Evolutionary conservation across 53 echinoderm and acorn worm species (phyloP).

Genomic region (Temnopleurus reevesii): DNA sequence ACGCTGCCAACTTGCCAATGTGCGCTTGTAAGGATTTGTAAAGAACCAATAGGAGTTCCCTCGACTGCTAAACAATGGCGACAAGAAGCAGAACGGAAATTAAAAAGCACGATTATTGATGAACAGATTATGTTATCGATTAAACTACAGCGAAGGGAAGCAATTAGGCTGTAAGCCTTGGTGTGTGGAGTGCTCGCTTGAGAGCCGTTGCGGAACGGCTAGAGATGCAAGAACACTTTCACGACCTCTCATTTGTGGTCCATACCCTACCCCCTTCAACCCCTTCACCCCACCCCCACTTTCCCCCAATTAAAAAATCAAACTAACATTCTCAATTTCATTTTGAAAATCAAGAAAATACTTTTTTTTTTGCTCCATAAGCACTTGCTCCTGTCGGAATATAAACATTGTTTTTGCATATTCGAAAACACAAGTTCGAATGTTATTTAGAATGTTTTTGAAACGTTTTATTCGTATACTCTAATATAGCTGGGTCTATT

Average conservation of each 20-base stretch:
- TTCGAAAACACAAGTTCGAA: too few species aligned
- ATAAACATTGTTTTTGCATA: too few species aligned
- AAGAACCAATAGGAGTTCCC: background rate
- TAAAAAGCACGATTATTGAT: slow-evolving; percentile 49
- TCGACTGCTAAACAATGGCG: background rate
- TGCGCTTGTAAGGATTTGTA: background rate
- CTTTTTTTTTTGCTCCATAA: too few species aligned
- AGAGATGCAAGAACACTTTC: background rate
- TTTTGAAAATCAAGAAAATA: too few species aligned
- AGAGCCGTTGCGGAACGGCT: background rate
- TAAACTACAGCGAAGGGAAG: slow-evolving; percentile 36
- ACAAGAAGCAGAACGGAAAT: slow-evolving; percentile 50
- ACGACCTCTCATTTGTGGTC: background rate
- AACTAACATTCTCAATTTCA: too few species aligned
- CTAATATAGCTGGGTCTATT: too few species aligned
- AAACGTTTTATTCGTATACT: too few species aligned
- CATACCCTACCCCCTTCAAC: background rate
- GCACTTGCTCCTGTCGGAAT: too few species aligned
- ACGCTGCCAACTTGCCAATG: background rate
- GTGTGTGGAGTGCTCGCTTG: background rate
- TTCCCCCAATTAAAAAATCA: too few species aligned
- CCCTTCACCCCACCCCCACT: too few species aligned
- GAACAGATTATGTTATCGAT: slow-evolving; percentile 55
- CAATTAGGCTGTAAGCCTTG: slow-evolving; percentile 34
- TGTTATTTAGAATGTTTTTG: too few species aligned